phyloP scores from a whole-genome alignment of 53 echinoderm and acorn worm genomes.

The Pentamera pediparva region DNA sequence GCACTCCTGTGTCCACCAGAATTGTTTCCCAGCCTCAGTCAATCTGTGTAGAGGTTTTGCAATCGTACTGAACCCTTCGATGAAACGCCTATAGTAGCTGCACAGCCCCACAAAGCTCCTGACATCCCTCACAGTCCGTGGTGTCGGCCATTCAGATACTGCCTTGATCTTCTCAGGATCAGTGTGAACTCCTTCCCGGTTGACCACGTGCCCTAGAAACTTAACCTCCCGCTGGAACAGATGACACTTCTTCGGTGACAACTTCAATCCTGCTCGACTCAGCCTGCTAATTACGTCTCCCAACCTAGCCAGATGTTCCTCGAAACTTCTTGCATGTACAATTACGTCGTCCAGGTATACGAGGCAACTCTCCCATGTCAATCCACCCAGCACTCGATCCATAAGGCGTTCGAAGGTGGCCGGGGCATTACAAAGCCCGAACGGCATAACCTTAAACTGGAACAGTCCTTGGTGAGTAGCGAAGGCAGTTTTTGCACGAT shows the following conservation, averaged over 20 bases:
- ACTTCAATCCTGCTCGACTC: conserved; percentile 40
- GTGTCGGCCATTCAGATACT: background rate
- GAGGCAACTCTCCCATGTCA: conserved; percentile 38
- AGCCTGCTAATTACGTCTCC: conserved; percentile 28
- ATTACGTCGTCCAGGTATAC: conserved; percentile 52
- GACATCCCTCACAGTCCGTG: background rate
- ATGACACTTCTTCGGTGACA: conserved; percentile 52
- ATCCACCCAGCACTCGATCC: conserved; percentile 38
- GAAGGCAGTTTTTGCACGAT: conserved; percentile 49
- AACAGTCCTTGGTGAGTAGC: conserved; percentile 33
- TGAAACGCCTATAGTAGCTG: background rate
- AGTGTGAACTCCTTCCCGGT: background rate
- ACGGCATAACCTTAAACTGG: background rate
- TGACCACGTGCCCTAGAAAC: conserved; percentile 28
- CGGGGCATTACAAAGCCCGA: background rate
- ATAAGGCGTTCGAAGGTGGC: conserved; percentile 45
- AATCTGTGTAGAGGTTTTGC: background rate
- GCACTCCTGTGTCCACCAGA: background rate
- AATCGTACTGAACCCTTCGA: background rate
- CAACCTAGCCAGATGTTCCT: background rate
- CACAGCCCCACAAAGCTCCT: background rate
- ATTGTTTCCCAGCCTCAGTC: background rate
- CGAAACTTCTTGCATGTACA: background rate
- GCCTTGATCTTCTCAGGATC: background rate
- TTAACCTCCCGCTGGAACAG: conserved; percentile 27